These are phyloP conservation scores for Hydropsyche tenuis DNA, from an alignment of 1,140 invertebrate species.

Conservation along the genomic window DNA sequence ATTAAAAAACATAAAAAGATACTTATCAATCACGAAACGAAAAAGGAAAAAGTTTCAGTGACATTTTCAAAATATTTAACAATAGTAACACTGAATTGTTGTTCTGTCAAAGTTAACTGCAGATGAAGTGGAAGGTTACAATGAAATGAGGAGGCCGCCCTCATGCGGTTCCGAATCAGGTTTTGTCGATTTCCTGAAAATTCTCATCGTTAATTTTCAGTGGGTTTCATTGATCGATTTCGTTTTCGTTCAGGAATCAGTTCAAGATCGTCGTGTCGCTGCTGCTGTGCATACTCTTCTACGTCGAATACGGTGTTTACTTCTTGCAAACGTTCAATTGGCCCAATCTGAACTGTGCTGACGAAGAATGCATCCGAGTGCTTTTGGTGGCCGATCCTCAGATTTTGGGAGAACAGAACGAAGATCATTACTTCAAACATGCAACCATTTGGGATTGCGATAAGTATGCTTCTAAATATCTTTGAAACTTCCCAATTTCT, in stretches of 20 bases:
- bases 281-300: conserved; percentile 56
- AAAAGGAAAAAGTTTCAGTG: too few species aligned
- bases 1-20: too few species aligned
- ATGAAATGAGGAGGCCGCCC: too few species aligned
- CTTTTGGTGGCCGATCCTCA: conserved; percentile 93
- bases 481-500: background rate
- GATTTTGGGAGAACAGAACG: conserved; percentile 79
- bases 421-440: conserved; percentile 65
- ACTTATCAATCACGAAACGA: too few species aligned
- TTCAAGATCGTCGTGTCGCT: conserved; percentile 52
- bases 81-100: too few species aligned
- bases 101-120: too few species aligned
- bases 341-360: conserved; percentile 62
- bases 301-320: conserved; percentile 67
- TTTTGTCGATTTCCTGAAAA: too few species aligned
- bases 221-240: too few species aligned
- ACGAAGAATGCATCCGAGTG: conserved; percentile 68
- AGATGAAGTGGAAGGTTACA: too few species aligned
- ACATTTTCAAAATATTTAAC: too few species aligned
- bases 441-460: conserved; percentile 82
- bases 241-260: conserved; percentile 37
- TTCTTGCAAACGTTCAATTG: conserved; percentile 65
- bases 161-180: too few species aligned
- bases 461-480: conserved; percentile 62
- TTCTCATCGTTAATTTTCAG: too few species aligned